Evolutionary conservation across 92 coral and sea anemone genomes (phyloP).

Genomic region (Actinostola sp.): DNA sequence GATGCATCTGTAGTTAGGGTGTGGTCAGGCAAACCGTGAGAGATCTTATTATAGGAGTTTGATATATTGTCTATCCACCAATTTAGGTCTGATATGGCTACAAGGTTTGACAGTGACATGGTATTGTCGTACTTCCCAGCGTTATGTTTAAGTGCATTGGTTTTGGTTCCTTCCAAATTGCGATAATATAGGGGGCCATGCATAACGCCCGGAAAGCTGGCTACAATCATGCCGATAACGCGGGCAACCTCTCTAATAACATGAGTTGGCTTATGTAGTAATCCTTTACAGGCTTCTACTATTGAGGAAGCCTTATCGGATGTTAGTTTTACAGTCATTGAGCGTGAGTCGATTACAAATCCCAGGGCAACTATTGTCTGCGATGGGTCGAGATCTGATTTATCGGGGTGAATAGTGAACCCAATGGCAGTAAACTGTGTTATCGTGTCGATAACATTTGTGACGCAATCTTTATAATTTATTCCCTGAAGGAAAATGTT

Average conservation of each 20-base stretch:
- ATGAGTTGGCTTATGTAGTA: background rate
- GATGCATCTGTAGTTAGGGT: constrained; percentile 30
- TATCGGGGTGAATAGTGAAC: constrained; percentile 39
- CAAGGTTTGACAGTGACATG: constrained; percentile 13
- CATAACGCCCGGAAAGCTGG: constrained; percentile 44
- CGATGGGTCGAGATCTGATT: constrained; percentile 17
- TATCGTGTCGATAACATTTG: constrained; percentile 52
- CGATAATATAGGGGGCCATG: constrained; percentile 43
- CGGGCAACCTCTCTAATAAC: constrained; percentile 38
- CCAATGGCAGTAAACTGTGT: constrained; percentile 14
- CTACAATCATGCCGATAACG: constrained; percentile 30
- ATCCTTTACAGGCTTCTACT: constrained; percentile 15
- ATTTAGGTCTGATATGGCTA: background rate
- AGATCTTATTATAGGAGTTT: constrained; percentile 14
- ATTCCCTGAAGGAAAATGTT: constrained; percentile 47
- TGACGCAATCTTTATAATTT: constrained; percentile 32
- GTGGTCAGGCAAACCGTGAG: constrained; percentile 4
- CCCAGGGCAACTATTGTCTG: constrained; percentile 26
- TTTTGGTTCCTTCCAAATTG: constrained; percentile 30
- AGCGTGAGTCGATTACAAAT: constrained; percentile 27
- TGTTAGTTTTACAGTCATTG: constrained; percentile 31
- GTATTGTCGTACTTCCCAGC: constrained; percentile 25
- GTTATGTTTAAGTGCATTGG: constrained; percentile 6
- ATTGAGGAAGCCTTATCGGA: constrained; percentile 20
- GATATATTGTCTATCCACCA: constrained; percentile 29